Percentiles rank a stretch among this genome's conserved stretches.
phyloP scores from a whole-genome alignment of 1,140 invertebrate genomes.

The Limonius californicus region DNA sequence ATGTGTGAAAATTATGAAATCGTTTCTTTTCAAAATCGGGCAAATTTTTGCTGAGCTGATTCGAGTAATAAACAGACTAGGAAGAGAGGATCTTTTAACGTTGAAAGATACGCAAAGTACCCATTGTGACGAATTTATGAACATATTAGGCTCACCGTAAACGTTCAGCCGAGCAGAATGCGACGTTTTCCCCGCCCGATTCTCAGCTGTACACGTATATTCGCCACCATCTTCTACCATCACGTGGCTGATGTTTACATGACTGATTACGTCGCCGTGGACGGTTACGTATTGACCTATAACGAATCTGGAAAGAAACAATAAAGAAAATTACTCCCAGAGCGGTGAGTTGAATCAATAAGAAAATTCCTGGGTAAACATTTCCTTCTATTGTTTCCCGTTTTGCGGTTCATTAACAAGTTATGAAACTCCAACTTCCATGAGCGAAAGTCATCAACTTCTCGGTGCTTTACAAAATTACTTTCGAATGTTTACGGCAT shows the following conservation, averaged over 20 bases:
- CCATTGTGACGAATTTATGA: not conserved
- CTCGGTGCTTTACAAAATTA: too few relatives aligned
- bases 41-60: too few relatives aligned
- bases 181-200: slow-evolving; percentile 69
- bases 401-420: not conserved
- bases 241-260: slow-evolving; percentile 81
- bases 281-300: slow-evolving; percentile 78
- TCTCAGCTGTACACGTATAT: slow-evolving; percentile 77
- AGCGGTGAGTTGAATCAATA: not conserved
- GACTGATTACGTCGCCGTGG: slow-evolving; percentile 80
- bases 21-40: too few relatives aligned
- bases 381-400: too few relatives aligned
- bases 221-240: slow-evolving; percentile 83
- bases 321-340: not conserved
- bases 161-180: slow-evolving; percentile 80
- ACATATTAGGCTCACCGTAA: slow-evolving; percentile 62
- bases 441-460: not conserved
- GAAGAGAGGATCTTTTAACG: not conserved
- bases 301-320: slow-evolving; percentile 59
- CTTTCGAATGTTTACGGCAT: too few relatives aligned
- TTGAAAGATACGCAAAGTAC: not conserved
- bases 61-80: too few relatives aligned
- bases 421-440: not conserved
- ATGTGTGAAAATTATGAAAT: too few relatives aligned
- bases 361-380: too few relatives aligned